Percentiles rank a stretch among this genome's conserved stretches.
These are phyloP conservation scores for Atethmia centrago DNA, from an alignment of 2,888 invertebrate genomes.

Conservation along the genomic window DNA sequence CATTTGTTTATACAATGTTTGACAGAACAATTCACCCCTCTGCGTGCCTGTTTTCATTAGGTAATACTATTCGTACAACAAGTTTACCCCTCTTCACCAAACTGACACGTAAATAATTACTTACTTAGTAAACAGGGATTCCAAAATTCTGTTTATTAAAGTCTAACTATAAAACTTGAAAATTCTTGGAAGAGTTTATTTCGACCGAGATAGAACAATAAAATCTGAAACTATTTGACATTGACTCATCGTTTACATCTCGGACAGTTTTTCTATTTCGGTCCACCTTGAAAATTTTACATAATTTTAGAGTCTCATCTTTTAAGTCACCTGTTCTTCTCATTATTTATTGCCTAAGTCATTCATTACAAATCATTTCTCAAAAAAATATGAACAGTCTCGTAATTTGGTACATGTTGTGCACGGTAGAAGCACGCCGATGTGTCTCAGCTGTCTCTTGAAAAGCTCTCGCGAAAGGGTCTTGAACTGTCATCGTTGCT, in stretches of 20 bases:
- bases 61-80: slow-evolving; percentile 65
- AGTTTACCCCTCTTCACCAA: slow-evolving; percentile 52
- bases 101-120: slow-evolving; percentile 40
- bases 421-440: slow-evolving; percentile 1
- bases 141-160: slow-evolving; percentile 13
- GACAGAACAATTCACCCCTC: slow-evolving; percentile 71
- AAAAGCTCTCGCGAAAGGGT: slow-evolving; percentile 55
- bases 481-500: slow-evolving; percentile 71
- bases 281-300: slow-evolving; percentile 72
- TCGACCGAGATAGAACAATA: slow-evolving; percentile 68
- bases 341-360: slow-evolving; percentile 32
- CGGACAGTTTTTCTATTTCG: slow-evolving; percentile 73
- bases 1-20: slow-evolving; percentile 67
- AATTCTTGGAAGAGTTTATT: slow-evolving; percentile 56
- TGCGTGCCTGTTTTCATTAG: slow-evolving; percentile 76
- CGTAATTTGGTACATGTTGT: slow-evolving; percentile 1
- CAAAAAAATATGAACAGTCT: background rate
- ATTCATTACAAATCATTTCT: slow-evolving; percentile 10
- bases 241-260: slow-evolving; percentile 75
- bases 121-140: slow-evolving; percentile 6
- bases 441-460: slow-evolving; percentile 20
- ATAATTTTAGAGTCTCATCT: slow-evolving; percentile 67
- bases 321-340: slow-evolving; percentile 49
- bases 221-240: slow-evolving; percentile 73
- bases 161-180: slow-evolving; percentile 16